A percentile compares a stretch with the other conserved stretches of the same genome.
Evolutionary conservation across 2,797 vertebrate species (phyloP).

Genomic region (Odontamblyopus lacepedii): DNA sequence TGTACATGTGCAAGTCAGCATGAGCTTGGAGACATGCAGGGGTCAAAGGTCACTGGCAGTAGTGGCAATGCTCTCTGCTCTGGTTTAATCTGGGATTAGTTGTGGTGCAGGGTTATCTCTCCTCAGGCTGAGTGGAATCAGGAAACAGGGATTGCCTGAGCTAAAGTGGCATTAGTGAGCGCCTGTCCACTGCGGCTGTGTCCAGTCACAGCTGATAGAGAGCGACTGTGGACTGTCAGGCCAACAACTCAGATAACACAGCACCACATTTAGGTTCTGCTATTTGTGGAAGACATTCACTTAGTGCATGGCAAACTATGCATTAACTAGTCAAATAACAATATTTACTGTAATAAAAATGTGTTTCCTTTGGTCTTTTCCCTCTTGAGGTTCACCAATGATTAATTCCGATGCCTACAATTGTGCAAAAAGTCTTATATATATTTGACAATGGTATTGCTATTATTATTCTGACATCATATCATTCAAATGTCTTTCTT

Average conservation of each 20-base stretch:
- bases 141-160: constrained; percentile 69
- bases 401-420: neutral
- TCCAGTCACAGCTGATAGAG: constrained; percentile 11
- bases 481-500: neutral
- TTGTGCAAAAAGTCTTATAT: neutral
- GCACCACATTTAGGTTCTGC: neutral
- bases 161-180: constrained; percentile 69
- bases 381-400: too few species aligned
- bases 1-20: constrained; percentile 32
- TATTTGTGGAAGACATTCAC: neutral
- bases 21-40: constrained; percentile 39
- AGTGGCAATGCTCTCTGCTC: constrained; percentile 62
- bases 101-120: constrained; percentile 75
- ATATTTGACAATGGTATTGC: neutral
- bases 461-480: neutral
- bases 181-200: constrained; percentile 56
- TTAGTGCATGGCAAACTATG: neutral
- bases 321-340: too few species aligned
- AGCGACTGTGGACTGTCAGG: constrained; percentile 34
- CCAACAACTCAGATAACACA: constrained; percentile 24
- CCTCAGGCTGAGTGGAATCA: constrained; percentile 68
- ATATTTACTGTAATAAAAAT: neutral
- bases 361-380: neutral
- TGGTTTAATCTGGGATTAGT: constrained; percentile 79
- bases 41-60: constrained; percentile 63